Evolutionary conservation across 2,888 invertebrate species (phyloP), one percentile per base, ranked within the genome.

Genomic region (Torymus aiolomorphi): DNA sequence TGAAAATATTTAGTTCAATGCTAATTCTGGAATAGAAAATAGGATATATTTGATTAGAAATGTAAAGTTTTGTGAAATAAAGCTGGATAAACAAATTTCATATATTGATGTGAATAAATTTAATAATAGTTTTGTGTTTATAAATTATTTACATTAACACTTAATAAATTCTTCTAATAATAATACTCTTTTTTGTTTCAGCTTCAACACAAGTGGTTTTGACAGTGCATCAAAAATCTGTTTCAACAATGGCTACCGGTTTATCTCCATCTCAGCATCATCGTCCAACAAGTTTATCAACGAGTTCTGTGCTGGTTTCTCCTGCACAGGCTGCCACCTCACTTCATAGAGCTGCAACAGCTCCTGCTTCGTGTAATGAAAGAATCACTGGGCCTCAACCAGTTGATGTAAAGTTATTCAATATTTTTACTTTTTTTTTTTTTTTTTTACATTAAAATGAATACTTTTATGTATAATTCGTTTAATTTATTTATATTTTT

Each of bases 361-460:
- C 88, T 51, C 88, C 89, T 78, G 87, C 88, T 54, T 91, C 93
- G 85, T 90, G 94, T 86, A 90, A 92, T 86, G 91, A 93, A 85
- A 94, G 95, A 71, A 96, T 97, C 87, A 97, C 96, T 20, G 95
- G 95, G 65, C 97, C 97, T 0, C 94, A 95, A 85, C 97, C 97
- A 62, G 97, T 97, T 84, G 96, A 97, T 91, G 97, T 97, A 91
- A 91, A 95, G 95, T 93, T 87, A 63, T 69, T 62, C 24, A 24
- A 72, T 8, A 31, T 31, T 5, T 31, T 20, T 20, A 2, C 0
- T 31, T 31, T 31, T 8, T 3, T 31, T 31, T 31, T 5, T 5
- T 31, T 31, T 2, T 2, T 31, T 31, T 31, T 5, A 31, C 2
- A 31, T 31, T 31, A 31, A 31, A 31, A 8, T 31, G 5, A 31